A percentile compares a stretch with the other conserved stretches of the same genome.
Evolutionary conservation across 2,113 vertebrate genomes (phyloP).

Genomic region (Megaleporinus macrocephalus): DNA sequence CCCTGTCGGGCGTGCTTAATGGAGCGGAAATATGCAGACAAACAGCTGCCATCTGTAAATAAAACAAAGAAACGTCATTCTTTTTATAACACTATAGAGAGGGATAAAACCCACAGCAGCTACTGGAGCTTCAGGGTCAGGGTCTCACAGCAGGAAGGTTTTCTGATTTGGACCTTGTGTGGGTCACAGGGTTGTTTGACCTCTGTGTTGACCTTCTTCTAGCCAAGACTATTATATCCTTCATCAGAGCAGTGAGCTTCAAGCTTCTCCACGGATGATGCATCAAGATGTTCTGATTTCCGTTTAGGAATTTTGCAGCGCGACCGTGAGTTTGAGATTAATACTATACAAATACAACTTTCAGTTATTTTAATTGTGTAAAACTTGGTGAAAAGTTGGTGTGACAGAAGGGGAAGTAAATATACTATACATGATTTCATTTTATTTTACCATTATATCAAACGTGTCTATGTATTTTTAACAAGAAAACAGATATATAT

Average conservation of each 20-base stretch:
- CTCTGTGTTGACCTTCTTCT: background rate
- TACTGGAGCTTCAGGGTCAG: background rate
- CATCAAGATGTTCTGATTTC: background rate
- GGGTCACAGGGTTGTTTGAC: background rate
- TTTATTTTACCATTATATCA: too few species aligned
- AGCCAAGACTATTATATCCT: background rate
- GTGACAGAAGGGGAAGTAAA: too few species aligned
- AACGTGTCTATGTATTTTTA: too few species aligned
- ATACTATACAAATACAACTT: too few species aligned
- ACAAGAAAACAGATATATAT: too few species aligned
- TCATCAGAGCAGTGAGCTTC: background rate
- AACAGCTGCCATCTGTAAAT: slow-evolving; percentile 54
- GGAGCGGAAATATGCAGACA: slow-evolving; percentile 39
- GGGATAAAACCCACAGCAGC: background rate
- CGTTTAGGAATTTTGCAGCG: too few species aligned
- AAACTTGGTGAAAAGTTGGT: too few species aligned
- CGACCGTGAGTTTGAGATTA: too few species aligned
- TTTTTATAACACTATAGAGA: slow-evolving; percentile 44
- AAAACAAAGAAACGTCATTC: slow-evolving; percentile 52
- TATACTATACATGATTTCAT: too few species aligned
- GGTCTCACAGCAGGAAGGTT: background rate
- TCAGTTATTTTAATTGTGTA: too few species aligned
- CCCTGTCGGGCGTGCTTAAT: background rate
- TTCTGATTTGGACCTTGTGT: background rate
- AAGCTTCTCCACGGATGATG: background rate